phyloP scores from a whole-genome alignment of 2,888 invertebrate species.

The Lepidocyrtoides sp. region DNA sequence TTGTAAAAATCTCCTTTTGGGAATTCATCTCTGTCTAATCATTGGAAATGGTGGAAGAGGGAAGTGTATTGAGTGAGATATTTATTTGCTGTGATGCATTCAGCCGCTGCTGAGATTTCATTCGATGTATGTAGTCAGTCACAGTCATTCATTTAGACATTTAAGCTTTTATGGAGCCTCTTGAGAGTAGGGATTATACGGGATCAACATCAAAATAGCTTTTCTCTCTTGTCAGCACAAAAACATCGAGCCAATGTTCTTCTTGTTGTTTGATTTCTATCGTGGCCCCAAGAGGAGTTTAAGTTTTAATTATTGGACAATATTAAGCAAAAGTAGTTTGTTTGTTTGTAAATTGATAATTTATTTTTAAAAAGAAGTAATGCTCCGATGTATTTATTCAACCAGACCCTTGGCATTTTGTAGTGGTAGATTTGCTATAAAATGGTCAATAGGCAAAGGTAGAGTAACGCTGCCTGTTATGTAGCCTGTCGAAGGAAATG shows the following conservation, averaged over 20 bases:
- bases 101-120: background rate
- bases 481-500: constrained; percentile 76
- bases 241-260: background rate
- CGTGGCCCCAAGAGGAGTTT: background rate
- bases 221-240: constrained; percentile 12
- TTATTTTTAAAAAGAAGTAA: too few species aligned
- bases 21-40: constrained; percentile 72
- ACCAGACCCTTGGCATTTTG: too few species aligned
- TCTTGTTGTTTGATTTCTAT: constrained; percentile 2
- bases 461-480: constrained; percentile 16
- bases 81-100: background rate
- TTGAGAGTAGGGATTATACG: constrained; percentile 26
- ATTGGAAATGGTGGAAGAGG: background rate
- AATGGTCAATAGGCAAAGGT: background rate
- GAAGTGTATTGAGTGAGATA: background rate
- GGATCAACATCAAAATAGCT: constrained; percentile 15
- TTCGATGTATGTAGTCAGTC: background rate
- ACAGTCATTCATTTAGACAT: background rate
- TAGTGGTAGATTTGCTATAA: too few species aligned
- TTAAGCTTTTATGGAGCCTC: constrained; percentile 20
- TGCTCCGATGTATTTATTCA: too few species aligned
- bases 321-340: too few species aligned
- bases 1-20: constrained; percentile 70
- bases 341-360: too few species aligned
- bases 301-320: background rate